Evolutionary conservation across 2,888 invertebrate species (phyloP).

Genomic region (Abrostola triplasia): DNA sequence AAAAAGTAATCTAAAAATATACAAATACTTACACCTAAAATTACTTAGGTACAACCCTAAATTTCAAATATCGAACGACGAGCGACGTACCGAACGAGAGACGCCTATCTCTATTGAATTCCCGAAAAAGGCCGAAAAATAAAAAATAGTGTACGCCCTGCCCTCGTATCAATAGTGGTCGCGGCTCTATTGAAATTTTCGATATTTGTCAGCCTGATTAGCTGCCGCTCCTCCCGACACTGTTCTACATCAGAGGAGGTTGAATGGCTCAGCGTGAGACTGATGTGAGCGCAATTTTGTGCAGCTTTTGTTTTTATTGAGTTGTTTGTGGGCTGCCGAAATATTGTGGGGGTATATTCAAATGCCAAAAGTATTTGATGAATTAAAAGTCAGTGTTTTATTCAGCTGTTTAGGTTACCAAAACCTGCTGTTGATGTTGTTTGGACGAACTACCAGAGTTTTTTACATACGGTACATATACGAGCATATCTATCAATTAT

Average conservation of each 20-base stretch:
- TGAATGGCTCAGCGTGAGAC: constrained; percentile 82
- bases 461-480: neutral
- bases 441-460: too few species aligned
- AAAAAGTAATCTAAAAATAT: constrained; percentile 14
- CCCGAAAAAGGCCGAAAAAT: constrained; percentile 85
- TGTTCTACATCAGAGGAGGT: constrained; percentile 67
- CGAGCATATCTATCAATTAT: neutral
- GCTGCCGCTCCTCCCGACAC: constrained; percentile 75
- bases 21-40: constrained; percentile 11
- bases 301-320: constrained; percentile 64
- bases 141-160: constrained; percentile 67
- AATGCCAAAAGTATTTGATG: constrained; percentile 13
- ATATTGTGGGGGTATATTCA: constrained; percentile 11
- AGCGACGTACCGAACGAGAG: constrained; percentile 72
- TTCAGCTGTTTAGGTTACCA: too few species aligned
- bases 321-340: constrained; percentile 39
- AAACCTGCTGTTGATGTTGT: too few species aligned
- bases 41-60: constrained; percentile 72
- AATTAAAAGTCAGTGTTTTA: too few species aligned
- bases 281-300: constrained; percentile 67
- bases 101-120: constrained; percentile 87
- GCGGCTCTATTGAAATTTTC: constrained; percentile 79
- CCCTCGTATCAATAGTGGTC: constrained; percentile 78
- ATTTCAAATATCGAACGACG: constrained; percentile 78
- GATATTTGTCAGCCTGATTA: constrained; percentile 87